phyloP scores from a whole-genome alignment of 2,113 vertebrate genomes.

The Mola mola region DNA sequence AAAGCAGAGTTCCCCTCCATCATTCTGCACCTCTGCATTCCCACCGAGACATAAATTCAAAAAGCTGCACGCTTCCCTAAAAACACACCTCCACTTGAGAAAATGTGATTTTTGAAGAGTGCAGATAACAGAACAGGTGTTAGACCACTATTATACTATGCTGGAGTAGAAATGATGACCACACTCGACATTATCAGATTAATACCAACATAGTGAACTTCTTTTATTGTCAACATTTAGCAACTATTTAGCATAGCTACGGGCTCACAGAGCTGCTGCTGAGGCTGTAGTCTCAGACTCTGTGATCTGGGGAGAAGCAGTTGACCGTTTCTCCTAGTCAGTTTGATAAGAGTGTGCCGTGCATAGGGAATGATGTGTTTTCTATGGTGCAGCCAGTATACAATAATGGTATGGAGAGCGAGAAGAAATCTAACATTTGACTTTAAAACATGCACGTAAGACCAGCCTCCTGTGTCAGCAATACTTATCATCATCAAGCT shows the following conservation, averaged over 20 bases:
- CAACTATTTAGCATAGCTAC: not conserved
- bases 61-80: not conserved
- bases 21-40: not conserved
- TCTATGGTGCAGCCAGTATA: not conserved
- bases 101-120: conserved; percentile 1
- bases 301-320: conserved; percentile 31
- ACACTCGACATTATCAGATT: not conserved
- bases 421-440: not conserved
- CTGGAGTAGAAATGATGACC: not conserved
- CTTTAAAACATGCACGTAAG: too few species aligned
- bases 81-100: not conserved
- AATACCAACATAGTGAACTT: not conserved
- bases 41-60: not conserved
- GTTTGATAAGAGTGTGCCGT: conserved; percentile 7
- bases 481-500: not conserved
- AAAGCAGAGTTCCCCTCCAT: not conserved
- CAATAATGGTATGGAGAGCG: not conserved
- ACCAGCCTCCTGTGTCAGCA: not conserved
- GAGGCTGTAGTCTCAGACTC: not conserved
- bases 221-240: not conserved
- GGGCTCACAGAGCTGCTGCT: conserved; percentile 1
- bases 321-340: conserved; percentile 23
- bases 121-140: not conserved
- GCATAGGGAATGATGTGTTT: conserved; percentile 29
- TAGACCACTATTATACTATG: not conserved